Base-by-base conservation (phyloP, 2,888 invertebrate species). In the Torymus aiolomorphi region DNA sequence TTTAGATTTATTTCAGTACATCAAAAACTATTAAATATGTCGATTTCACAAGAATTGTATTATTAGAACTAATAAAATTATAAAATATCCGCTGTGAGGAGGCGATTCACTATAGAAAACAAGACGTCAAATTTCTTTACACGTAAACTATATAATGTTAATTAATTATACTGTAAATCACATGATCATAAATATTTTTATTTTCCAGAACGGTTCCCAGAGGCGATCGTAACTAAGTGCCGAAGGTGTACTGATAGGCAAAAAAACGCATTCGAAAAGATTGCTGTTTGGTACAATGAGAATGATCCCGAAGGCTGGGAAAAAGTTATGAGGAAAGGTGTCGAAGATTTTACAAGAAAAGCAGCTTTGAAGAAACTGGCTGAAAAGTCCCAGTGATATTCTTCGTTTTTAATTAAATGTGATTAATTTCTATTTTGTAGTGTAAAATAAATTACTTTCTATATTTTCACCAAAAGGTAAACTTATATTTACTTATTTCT, bases 221-320 rank as follows among this genome's bases (percentile, higher is more conserved):
- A 88, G 77, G 84, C 83, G 1, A 18, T 87, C 0, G 85, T 84
- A 12, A 88, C 87, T 12, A 84, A 82, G 16, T 88, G 88, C 67
- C 66, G 16, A 31, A 87, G 76, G 70, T 88, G 88, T 75, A 87
- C 88, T 0, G 83, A 84, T 0, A 87, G 81, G 51, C 88, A 87
- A 70, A 85, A 85, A 69, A 31, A 79, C 1, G 84, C 78, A 49
- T 84, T 86, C 42, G 83, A 83, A 0, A 76, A 78, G 12, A 70
- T 87, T 12, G 84, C 84, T 5, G 57, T 75, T 16, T 88, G 86
- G 87, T 87, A 86, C 65, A 83, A 82, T 5, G 80, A 82, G 10
- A 84, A 88, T 18, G 82, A 83, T 4, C 84, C 84, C 5, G 83
- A 84, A 0, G 82, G 84, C 51, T 88, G 87, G 87, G 69, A 62